phyloP scores from a whole-genome alignment of 2,797 vertebrate species.

The Ceyx erithaca region DNA sequence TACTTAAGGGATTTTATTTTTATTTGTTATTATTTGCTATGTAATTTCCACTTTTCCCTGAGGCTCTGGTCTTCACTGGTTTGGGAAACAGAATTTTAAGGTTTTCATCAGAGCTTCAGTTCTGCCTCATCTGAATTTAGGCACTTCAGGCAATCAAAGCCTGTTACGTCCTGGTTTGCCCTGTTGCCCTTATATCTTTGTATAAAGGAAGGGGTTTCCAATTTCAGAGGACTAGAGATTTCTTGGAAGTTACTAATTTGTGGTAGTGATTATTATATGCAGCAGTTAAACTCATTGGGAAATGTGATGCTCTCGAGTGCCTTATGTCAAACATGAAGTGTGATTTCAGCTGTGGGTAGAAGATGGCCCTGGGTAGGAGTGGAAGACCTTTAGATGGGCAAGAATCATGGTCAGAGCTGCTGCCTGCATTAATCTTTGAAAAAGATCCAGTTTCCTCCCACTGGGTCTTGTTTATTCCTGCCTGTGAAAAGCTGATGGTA shows the following conservation, averaged over 20 bases:
- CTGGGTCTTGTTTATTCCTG: neutral
- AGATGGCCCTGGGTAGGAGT: neutral
- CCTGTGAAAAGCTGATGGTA: neutral
- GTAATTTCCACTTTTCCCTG: neutral
- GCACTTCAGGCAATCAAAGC: neutral
- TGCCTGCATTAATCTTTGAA: neutral
- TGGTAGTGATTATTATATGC: neutral
- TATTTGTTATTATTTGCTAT: neutral
- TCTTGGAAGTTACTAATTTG: neutral
- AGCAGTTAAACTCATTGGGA: neutral
- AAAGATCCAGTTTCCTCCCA: neutral
- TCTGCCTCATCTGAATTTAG: neutral
- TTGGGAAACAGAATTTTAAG: neutral
- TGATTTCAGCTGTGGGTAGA: neutral
- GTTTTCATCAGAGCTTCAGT: neutral
- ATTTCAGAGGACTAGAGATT: neutral
- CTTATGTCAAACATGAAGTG: neutral
- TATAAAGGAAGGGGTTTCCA: neutral
- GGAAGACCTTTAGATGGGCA: neutral
- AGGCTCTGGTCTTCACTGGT: neutral
- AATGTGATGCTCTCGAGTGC: neutral
- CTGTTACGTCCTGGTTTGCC: neutral
- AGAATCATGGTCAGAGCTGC: neutral
- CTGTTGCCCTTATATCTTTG: rapidly evolving
- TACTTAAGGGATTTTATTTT: neutral